These are phyloP conservation scores for Antrozous pallidus DNA, from an alignment of 2,797 vertebrate species.

Conservation along the genomic window DNA sequence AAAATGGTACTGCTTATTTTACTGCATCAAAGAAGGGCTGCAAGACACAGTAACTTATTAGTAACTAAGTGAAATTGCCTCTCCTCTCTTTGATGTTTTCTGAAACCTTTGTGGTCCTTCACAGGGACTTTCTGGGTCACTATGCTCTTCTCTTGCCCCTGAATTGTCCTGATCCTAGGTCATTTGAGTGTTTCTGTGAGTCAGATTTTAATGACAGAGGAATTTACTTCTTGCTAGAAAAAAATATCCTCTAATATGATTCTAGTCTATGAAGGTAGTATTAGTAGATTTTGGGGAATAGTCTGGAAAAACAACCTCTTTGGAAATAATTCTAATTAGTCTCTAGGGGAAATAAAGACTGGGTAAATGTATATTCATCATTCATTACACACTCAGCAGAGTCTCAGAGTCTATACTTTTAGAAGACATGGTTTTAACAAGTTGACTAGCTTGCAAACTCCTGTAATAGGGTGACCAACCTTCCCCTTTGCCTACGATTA, in stretches of 20 bases:
- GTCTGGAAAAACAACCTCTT: conserved; percentile 31
- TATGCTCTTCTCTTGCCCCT: conserved; percentile 70
- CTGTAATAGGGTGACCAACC: background rate
- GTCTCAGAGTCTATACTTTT: background rate
- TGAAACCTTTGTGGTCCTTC: conserved; percentile 64
- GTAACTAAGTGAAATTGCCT: conserved; percentile 46
- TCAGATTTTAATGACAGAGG: conserved; percentile 51
- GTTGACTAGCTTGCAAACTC: background rate
- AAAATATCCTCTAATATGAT: conserved; percentile 46
- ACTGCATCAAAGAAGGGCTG: conserved; percentile 23
- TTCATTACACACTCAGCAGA: background rate
- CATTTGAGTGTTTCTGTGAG: conserved; percentile 61
- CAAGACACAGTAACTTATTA: conserved; percentile 54
- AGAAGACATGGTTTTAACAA: background rate
- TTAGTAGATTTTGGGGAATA: conserved; percentile 4
- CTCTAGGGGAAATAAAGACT: background rate
- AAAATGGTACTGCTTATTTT: conserved; percentile 4
- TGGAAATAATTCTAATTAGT: conserved; percentile 22
- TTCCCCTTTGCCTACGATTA: background rate
- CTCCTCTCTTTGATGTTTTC: conserved; percentile 77
- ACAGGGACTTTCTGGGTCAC: conserved; percentile 76
- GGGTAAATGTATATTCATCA: background rate
- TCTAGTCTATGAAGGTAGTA: background rate
- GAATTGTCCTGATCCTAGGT: conserved; percentile 48
- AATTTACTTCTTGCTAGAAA: conserved; percentile 56